Conservation (phyloP, 2,888 invertebrate genomes). For the Lasioglossum pauxillum region DNA sequence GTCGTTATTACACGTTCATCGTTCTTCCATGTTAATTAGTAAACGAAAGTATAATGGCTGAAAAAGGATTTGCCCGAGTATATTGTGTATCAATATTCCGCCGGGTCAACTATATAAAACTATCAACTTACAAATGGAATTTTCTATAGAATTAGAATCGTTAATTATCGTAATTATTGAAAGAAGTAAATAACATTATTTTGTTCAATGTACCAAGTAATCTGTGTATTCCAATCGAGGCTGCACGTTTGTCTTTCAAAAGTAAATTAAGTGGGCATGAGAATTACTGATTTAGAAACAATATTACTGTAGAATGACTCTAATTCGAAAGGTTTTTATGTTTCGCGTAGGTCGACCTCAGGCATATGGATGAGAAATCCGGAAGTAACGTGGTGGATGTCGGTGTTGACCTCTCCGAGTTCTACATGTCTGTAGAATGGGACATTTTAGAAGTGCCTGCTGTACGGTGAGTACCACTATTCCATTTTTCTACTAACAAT, state of each 20-base stretch:
- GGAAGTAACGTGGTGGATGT: constrained; percentile 96
- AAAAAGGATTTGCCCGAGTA: neutral
- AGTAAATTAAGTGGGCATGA: constrained; percentile 72
- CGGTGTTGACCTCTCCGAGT: constrained; percentile 98
- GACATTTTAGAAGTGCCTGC: constrained; percentile 98
- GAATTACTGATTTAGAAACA: constrained; percentile 57
- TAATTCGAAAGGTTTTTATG: constrained; percentile 56
- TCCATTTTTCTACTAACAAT: neutral
- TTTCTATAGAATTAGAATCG: neutral
- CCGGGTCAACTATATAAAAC: neutral
- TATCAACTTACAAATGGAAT: neutral
- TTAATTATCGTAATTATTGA: neutral
- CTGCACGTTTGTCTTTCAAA: constrained; percentile 62
- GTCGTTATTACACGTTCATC: neutral
- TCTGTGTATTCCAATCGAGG: constrained; percentile 8
- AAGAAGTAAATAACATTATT: neutral
- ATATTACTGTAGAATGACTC: constrained; percentile 3
- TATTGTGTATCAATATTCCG: neutral
- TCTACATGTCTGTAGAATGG: constrained; percentile 99
- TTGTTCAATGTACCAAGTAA: constrained; percentile 2
- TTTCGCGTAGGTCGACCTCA: constrained; percentile 91
- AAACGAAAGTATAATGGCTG: neutral
- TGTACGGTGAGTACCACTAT: constrained; percentile 88
- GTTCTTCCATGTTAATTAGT: neutral
- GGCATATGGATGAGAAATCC: constrained; percentile 96